Percentiles rank a stretch among this genome's conserved stretches.
These are phyloP conservation scores for Siphlonurus alternatus DNA, from an alignment of 2,888 invertebrate species.

Conservation along the genomic window DNA sequence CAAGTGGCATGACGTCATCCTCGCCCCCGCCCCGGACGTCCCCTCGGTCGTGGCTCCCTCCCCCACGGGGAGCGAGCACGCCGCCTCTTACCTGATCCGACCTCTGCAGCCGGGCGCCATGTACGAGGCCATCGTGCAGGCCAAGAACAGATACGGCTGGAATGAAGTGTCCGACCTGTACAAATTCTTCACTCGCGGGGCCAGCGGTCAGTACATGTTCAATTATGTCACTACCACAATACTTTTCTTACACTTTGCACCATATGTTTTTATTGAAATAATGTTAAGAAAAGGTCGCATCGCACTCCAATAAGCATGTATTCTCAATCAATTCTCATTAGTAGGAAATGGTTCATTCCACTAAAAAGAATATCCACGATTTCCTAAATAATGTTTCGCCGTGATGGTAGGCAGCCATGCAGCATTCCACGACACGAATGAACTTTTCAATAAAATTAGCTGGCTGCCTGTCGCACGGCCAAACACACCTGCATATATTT, in stretches of 20 bases:
- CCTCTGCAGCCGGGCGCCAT: conserved; percentile 45
- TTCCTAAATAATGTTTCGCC: too few species aligned
- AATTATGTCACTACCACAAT: neutral
- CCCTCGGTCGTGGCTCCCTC: neutral
- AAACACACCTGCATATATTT: too few species aligned
- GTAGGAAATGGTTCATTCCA: too few species aligned
- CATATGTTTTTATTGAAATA: too few species aligned
- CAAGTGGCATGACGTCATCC: conserved; percentile 48
- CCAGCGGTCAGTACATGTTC: conserved; percentile 14
- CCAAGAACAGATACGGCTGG: conserved; percentile 59
- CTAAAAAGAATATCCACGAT: too few species aligned
- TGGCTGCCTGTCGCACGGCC: too few species aligned
- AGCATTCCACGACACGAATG: too few species aligned
- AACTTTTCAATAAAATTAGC: too few species aligned
- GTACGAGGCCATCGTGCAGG: conserved; percentile 56
- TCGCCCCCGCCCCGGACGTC: conserved; percentile 27
- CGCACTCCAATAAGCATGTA: neutral
- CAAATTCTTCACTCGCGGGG: conserved; percentile 43
- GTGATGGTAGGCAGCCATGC: too few species aligned
- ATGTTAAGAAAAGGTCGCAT: too few species aligned
- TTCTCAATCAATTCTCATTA: too few species aligned
- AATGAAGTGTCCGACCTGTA: conserved; percentile 57
- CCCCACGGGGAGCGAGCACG: conserved; percentile 20
- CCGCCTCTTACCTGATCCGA: conserved; percentile 45
- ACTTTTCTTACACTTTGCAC: too few species aligned